Base-by-base conservation (phyloP, 2,888 invertebrate species). In the Pachycephus smyrnensis region DNA sequence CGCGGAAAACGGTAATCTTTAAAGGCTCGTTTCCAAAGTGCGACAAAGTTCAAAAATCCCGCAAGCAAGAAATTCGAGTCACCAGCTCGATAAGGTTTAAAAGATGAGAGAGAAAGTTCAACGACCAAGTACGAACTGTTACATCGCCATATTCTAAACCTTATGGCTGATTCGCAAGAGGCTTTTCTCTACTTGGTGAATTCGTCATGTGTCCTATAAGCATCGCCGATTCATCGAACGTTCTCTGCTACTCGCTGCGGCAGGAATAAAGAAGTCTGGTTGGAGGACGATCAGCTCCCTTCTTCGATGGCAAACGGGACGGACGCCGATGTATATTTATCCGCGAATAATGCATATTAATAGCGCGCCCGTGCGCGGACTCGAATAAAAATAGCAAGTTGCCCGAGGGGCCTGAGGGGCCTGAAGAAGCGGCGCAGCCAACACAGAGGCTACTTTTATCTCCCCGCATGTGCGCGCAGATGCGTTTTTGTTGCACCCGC, bases 311-410 rank as follows among this genome's bases (percentile, higher is more conserved):
- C 12, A 15, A 32, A 15, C 71, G 31, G 31, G 31, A 15, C 71
- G 71, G 31, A 15, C 71, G 71, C 31, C 75, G 78, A 73, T 33
- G 76, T 35, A 82, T 80, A 82, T 83, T 82, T 80, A 82, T 81
- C 80, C 80, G 77, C 81, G 79, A 83, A 85, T 83, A 83, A 85
- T 84, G 84, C 83, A 84, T 85, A 84, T 84, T 83, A 84, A 84
- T 84, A 82, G 75, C 68, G 40, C 71, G 76, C 35, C 36, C 69
- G 40, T 69, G 68, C 76, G 73, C 55, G 69, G 73, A 68, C 40
- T 36, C 40, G 75, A 79, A 73, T 37, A 80, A 82, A 82, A 82
- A 80, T 76, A 76, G 76, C 75, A 36, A 36, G 73, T 35, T 37
- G 76, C 73, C 32, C 35, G 69, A 78, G 75, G 76, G 36, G 74